Base-by-base conservation (phyloP, 2,888 invertebrate genomes). In the Philonicus albiceps region DNA sequence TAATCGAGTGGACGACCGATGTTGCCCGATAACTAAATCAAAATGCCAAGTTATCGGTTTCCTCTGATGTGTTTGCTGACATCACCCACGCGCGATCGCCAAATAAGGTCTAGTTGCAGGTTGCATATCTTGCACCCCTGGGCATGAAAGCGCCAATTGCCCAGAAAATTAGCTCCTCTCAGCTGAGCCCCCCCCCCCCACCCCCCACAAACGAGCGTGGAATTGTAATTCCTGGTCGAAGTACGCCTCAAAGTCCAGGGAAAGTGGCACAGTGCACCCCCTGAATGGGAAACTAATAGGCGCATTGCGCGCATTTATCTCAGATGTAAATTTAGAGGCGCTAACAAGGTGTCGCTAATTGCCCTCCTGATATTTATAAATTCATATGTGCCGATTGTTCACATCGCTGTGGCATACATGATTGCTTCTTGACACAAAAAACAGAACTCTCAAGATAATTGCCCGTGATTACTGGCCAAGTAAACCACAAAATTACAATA, bases 31-130 rank as follows among this genome's bases (percentile, higher is more conserved):
- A 85, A 85, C 53, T 85, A 49, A 76, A 55, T 74, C 74, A 85
- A 85, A 85, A 85, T 85, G 27, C 43, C 74, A 85, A 75, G 85
- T 85, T 43, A 85, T 75, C 49, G 75, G 76, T 85, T 64, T 22
- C 49, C 55, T 49, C 6, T 4, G 27, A 78, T 16, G 37, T 30
- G 49, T 43, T 64, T 22, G n/a, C 40, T 30, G 49, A 5, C 30
- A 49, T 78, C 78, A 49, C 78, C 78, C 49, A 78, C 78, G 30
- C 49, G 49, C 11, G 64, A 1, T 76, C 16, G 27, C 37, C 40
- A 76, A 40, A 76, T 76, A 76, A 76, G 76, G 76, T 22, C 19
- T 76, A 40, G 34, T 19, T 37, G 22, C 40, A 40, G 76, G 76
- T 76, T 76, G 22, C 34, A 76, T 76, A 34, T 40, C 34, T 76